Base-by-base conservation (phyloP, 2,113 vertebrate species). In the Antechinus flavipes region DNA sequence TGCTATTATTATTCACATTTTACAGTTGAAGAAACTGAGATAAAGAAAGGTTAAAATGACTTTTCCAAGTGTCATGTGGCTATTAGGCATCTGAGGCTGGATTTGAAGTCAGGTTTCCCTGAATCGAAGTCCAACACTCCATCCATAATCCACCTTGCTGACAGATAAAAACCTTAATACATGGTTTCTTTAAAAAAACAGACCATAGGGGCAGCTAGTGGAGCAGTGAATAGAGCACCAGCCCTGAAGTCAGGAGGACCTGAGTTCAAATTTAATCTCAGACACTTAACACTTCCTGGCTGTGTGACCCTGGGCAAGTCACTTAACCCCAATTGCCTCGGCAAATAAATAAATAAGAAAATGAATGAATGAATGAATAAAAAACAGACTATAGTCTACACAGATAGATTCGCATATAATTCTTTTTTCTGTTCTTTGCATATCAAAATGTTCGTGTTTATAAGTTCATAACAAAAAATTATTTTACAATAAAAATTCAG, bases 1-100 rank as follows among this genome's bases (percentile, higher is more conserved):
- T 55, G 24, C 52, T 24, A 30, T 53, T 84, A 49, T 56, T 92
- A 49, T 10, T 26, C 27, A 56, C 68, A 35, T 90, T 90, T 93
- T 54, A 47, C 23, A 93, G 94, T 47, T n/a, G 27, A 68, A 91
- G 50, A 92, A 91, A 94, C 89, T 54, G 55, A 95, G 55, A 52
- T 53, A 42, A 76, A 42, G 6, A 42, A 22, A 76, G 68, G n/a
- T n/a, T 42, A 42, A 42, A 76, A 76, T 76, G 35, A 76, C 68
- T 76, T 76, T 76, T 42, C n/a, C n/a, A n/a, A 68, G 25, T 8
- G 42, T 42, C 22, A 52, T 93, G 5, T 11, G 50, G 53, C 42
- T 35, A 54, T 5, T 35, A 76, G 16, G 35, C 14, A 2, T 76
- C 30, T 76, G 61, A 76, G 12, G 61, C 6, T n/a, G 53, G 46